These are phyloP conservation scores for Crotalus viridis DNA, from an alignment of 2,113 vertebrate species.

Conservation along the genomic window DNA sequence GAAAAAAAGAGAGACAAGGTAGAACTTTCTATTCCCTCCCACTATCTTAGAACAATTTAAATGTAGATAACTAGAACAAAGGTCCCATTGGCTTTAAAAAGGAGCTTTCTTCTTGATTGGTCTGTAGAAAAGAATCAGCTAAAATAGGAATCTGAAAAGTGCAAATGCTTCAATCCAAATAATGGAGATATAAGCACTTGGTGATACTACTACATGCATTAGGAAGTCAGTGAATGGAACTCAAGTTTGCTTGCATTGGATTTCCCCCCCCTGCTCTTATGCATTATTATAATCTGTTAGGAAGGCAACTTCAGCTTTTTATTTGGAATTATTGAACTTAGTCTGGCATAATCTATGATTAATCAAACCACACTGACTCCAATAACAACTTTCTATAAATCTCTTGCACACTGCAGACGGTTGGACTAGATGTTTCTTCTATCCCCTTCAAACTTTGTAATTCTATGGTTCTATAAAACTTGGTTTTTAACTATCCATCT, in stretches of 20 bases:
- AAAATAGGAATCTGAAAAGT: not conserved
- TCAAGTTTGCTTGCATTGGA: not conserved
- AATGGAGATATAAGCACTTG: too few relatives aligned
- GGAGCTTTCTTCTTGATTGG: not conserved
- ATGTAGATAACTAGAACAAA: not conserved
- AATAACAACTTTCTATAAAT: not conserved
- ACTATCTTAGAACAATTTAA: not conserved
- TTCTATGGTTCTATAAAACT: not conserved
- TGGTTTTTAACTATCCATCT: not conserved
- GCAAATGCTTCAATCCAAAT: not conserved
- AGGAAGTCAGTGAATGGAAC: not conserved
- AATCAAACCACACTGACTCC: not conserved
- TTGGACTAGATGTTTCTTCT: not conserved
- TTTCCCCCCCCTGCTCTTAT: not conserved
- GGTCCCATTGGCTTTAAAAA: not conserved
- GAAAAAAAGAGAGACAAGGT: too few relatives aligned
- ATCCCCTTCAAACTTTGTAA: not conserved
- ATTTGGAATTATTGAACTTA: not conserved
- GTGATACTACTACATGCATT: too few relatives aligned
- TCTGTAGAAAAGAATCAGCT: not conserved
- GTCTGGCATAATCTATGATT: not conserved
- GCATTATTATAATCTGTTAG: too few relatives aligned
- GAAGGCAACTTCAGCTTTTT: not conserved
- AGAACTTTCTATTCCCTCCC: not conserved
- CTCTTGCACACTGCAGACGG: not conserved